A percentile compares a stretch with the other conserved stretches of the same genome.
Conservation (phyloP, 92 coral and sea anemone species). For the Metridium senile region DNA sequence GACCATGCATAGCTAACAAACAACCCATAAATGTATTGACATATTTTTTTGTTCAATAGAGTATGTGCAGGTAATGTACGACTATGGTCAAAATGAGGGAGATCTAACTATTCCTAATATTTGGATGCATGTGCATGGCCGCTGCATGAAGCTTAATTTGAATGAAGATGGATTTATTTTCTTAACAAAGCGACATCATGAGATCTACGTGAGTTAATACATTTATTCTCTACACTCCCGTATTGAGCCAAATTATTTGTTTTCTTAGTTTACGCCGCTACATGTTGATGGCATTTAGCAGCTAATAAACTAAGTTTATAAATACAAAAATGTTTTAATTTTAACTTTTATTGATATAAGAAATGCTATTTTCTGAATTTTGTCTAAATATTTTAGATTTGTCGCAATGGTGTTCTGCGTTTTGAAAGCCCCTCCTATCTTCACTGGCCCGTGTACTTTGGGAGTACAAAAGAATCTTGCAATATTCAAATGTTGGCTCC, state of each 20-base stretch:
- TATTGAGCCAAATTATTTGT: too few species aligned
- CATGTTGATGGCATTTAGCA: too few species aligned
- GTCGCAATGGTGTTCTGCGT: conserved; percentile 49
- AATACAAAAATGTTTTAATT: too few species aligned
- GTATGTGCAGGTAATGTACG: neutral
- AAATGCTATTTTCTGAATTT: too few species aligned
- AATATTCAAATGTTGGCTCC: conserved; percentile 37
- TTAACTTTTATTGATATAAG: too few species aligned
- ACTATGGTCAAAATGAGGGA: conserved; percentile 23
- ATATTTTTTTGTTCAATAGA: too few species aligned
- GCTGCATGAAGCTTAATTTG: conserved; percentile 23
- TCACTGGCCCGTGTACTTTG: conserved; percentile 42
- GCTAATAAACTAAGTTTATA: too few species aligned
- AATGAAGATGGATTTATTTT: conserved; percentile 44
- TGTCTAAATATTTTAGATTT: conserved; percentile 26
- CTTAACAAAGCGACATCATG: conserved; percentile 25
- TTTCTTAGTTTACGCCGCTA: too few species aligned
- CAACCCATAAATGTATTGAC: too few species aligned
- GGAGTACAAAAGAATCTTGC: conserved; percentile 22
- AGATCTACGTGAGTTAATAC: conserved; percentile 27
- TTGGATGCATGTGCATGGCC: neutral
- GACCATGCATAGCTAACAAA: too few species aligned
- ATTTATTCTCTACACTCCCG: too few species aligned
- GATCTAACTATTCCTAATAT: conserved; percentile 9
- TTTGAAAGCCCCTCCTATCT: conserved; percentile 27